Conservation (phyloP, 2,888 invertebrate species). For the Rhagonycha lutea region DNA sequence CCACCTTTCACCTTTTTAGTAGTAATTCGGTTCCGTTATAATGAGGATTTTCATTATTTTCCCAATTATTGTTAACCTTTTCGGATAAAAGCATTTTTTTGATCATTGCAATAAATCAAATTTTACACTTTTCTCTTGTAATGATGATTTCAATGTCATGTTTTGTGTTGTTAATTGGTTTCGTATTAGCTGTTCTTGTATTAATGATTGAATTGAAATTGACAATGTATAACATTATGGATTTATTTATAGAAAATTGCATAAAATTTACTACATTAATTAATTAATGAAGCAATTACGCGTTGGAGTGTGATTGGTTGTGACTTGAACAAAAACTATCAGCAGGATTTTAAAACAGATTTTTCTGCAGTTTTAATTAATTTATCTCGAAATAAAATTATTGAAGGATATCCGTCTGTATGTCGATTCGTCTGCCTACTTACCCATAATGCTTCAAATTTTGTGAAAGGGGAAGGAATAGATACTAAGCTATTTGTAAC, state of each 20-base stretch:
- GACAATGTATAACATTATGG: background rate
- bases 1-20: slow-evolving; percentile 23
- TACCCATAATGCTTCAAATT: background rate
- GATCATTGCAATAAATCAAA: background rate
- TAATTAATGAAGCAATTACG: background rate
- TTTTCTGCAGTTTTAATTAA: background rate
- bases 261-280: background rate
- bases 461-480: background rate
- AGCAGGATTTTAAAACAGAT: background rate
- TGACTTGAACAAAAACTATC: background rate
- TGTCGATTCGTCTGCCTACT: too few relatives aligned
- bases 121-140: background rate
- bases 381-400: background rate
- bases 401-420: too few relatives aligned
- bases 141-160: background rate
- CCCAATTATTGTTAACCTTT: background rate
- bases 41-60: slow-evolving; percentile 5
- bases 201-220: background rate
- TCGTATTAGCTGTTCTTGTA: background rate
- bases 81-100: background rate
- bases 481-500: background rate
- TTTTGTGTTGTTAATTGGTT: background rate
- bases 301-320: background rate
- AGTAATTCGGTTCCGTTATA: slow-evolving; percentile 11
- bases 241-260: background rate